Evolutionary conservation across 2,797 vertebrate species (phyloP), one percentile per base, ranked within the genome.

Genomic region (Vireo griseus): DNA sequence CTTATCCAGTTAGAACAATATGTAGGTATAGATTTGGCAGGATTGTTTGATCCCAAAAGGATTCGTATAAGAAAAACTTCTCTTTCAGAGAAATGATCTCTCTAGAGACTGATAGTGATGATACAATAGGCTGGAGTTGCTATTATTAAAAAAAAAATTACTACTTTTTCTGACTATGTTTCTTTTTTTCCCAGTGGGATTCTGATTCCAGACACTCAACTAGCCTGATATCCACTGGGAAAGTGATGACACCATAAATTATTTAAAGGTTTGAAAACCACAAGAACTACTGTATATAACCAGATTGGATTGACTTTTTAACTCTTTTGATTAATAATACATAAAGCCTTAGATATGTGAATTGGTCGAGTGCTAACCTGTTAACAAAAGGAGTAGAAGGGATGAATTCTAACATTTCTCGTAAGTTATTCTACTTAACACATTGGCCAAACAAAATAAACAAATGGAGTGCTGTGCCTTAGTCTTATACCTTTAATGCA

Each of bases 281-380:
- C 92, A 88, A 96, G 97, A 95, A 97, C 95, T 97, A 97, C 97
- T 97, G 96, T 97, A 97, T 97, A 97, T 97, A 97, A 96, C 97
- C 96, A 97, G 97, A 98, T 97, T 98, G 97, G 97, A 98, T 97
- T 98, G 98, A 97, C 97, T 98, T 98, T 98, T 98, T 96, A 98
- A 97, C 97, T 98, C 96, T 97, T 98, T 97, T 98, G 97, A 98
- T 98, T 97, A 98, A 98, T 98, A 98, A 98, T 98, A 97, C 96
- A 98, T 98, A 87, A 95, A 93, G 81, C 68, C 35, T 90, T 82
- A 96, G 96, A 92, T 94, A 95, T 96, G 96, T 97, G 98, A 95
- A 97, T 97, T 96, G 97, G 96, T 96, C 15, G 88, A 97, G 90
- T 39, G 26, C 97, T 97, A 97, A 97, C 97, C 97, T 96, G 96